Percentiles rank a stretch among this genome's conserved stretches.
Conservation (phyloP, 2,888 invertebrate genomes). For the Ennomos erosarius region DNA sequence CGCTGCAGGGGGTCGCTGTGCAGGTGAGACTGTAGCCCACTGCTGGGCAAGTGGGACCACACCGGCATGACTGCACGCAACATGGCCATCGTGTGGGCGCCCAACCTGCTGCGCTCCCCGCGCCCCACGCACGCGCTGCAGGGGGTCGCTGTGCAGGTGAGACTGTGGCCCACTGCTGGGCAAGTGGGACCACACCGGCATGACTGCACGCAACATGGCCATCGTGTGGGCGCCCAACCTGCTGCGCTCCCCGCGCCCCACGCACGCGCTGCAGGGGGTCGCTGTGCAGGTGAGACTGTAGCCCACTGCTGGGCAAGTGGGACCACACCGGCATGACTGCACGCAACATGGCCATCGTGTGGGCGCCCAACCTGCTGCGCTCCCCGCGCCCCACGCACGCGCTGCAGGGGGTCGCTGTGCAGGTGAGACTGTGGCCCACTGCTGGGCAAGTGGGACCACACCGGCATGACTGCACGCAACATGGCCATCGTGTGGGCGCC, state of each 20-base stretch:
- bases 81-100: conserved; percentile 99
- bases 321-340: conserved; percentile 98
- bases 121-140: conserved; percentile 95
- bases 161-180: conserved; percentile 87
- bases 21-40: conserved; percentile 83
- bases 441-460: conserved; percentile 91
- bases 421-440: conserved; percentile 84
- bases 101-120: conserved; percentile 97
- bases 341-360: conserved; percentile 98
- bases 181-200: conserved; percentile 94
- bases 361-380: conserved; percentile 98
- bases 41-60: conserved; percentile 90
- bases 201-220: conserved; percentile 99
- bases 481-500: conserved; percentile 99
- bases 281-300: conserved; percentile 86
- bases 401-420: conserved; percentile 92
- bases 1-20: conserved; percentile 93
- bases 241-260: conserved; percentile 95
- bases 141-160: conserved; percentile 91
- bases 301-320: conserved; percentile 90
- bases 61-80: conserved; percentile 99
- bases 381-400: conserved; percentile 96
- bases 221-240: conserved; percentile 99
- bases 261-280: conserved; percentile 95
- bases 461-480: conserved; percentile 99